Base-by-base conservation (phyloP, 2,113 vertebrate species). In the Melanerpes formicivorus region DNA sequence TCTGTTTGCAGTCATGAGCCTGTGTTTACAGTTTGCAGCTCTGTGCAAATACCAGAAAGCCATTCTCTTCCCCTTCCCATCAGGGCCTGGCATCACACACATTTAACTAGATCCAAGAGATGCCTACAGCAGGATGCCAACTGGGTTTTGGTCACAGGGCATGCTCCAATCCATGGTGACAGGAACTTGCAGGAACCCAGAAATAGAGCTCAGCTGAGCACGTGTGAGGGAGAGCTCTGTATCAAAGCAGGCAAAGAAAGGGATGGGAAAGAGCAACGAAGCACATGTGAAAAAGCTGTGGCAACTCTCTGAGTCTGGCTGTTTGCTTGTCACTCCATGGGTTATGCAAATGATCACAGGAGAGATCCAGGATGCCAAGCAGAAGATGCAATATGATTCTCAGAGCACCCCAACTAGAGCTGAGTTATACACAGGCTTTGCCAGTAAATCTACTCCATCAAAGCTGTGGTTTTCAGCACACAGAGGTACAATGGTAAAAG, bases 41-140 rank as follows among this genome's bases (percentile, higher is more conserved):
- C 58, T 44, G 87, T 89, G 88, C 94, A 94, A 96, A 96, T 80
- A 90, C 56, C 95, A 92, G 82, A 92, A 93, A 92, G 78, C 63
- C 87, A 82, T 74, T 94, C 87, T 91, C 58, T 90, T 42, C 87
- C 63, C 84, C 87, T 92, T 85, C 76, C 83, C 63, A 85, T 79
- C 46, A 25, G 65, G 55, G 44, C 56, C 79, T 89, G 79, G 88
- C 93, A 93, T 74, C 58, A 15, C 2, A 14, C 17, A 65, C 54
- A 8, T 87, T 85, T 63, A 63, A 56, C 37, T 40, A 27, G 77
- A 85, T 84, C 79, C 96, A 91, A 88, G 88, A 88, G 87, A 92
- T 94, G 88, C 78, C 93, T 87, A 17, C 44, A 75, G 89, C 82
- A 77, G 29, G 72, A 27, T 23, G 93, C 82, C 87, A 89, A 21